Conservation (phyloP, 2,113 vertebrate species). For the Nipponia nippon region DNA sequence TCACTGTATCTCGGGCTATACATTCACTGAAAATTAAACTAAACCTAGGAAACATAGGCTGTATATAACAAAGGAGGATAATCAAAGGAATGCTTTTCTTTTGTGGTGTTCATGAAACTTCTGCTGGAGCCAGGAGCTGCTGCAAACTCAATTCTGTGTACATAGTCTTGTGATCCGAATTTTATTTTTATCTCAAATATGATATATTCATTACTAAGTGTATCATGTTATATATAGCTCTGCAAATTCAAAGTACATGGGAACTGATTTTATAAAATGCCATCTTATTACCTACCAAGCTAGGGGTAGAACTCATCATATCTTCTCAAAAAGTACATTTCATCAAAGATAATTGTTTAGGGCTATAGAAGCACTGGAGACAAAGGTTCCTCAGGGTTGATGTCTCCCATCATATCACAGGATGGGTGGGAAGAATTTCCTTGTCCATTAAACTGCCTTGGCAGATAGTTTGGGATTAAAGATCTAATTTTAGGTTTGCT, state of each 20-base stretch:
- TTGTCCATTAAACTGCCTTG: neutral
- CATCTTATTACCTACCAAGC: neutral
- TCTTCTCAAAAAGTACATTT: neutral
- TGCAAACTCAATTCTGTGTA: neutral
- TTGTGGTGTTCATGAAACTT: neutral
- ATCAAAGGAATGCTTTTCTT: neutral
- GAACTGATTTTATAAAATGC: neutral
- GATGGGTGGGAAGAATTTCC: neutral
- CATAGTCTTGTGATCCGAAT: neutral
- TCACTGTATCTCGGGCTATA: neutral
- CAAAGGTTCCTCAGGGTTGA: neutral
- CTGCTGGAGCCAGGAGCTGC: neutral
- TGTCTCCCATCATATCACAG: neutral
- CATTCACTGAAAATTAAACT: neutral
- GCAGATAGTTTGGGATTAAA: neutral
- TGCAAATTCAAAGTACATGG: neutral
- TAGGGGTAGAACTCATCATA: neutral
- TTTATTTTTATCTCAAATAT: slow-evolving; percentile 38
- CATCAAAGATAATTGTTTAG: neutral
- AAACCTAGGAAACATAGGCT: neutral
- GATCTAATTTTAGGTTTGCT: neutral
- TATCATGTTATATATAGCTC: slow-evolving; percentile 38
- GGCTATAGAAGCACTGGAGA: neutral
- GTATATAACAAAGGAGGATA: neutral
- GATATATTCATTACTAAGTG: neutral